Base-by-base conservation (phyloP, 2,113 vertebrate genomes). In the Bettongia penicillata region DNA sequence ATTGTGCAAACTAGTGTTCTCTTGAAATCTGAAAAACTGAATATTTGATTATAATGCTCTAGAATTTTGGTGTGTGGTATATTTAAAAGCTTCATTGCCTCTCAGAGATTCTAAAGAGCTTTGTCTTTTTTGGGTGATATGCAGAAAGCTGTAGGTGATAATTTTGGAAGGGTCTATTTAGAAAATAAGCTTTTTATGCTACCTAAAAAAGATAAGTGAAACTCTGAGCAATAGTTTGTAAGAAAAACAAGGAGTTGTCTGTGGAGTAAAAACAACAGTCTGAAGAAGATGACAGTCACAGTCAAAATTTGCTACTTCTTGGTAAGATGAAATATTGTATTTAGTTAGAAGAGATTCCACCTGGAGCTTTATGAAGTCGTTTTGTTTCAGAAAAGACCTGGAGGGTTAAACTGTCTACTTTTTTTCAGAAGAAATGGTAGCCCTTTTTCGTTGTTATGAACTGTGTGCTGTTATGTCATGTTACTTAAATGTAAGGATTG, bases 81-180 rank as follows among this genome's bases (percentile, higher is more conserved):
- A 89, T 94, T 96, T 95, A 95, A 97, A 98, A 91, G 48, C 55
- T 92, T 92, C 43, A 89, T 97, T 96, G 22, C 97, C 53, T 98
- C n/a, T 98, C 96, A 98, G 97, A 96, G 96, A 98, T 96, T 96
- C 97, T 97, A 97, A 97, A 97, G 96, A 97, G 97, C 94, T 98
- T 97, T 98, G 95, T 97, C 96, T 97, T 98, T 95, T 97, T 97
- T 97, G 97, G 97, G 98, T 97, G 94, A 91, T 90, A 97, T 96
- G 97, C 97, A 98, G 98, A 98, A 97, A 98, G 94, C 97, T 98
- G 97, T 97, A 98, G 97, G 97, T 98, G 92, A 98, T 97, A 97
- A 95, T 90, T 24, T 94, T 90, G 89, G 89, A 51, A 96, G 91
- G 92, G 0, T 0, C 25, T 89, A 37, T 48, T 53, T 95, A 96